A percentile compares a stretch with the other conserved stretches of the same genome.
Conservation (phyloP, 1,140 invertebrate species). For the Branchinecta lindahli region DNA sequence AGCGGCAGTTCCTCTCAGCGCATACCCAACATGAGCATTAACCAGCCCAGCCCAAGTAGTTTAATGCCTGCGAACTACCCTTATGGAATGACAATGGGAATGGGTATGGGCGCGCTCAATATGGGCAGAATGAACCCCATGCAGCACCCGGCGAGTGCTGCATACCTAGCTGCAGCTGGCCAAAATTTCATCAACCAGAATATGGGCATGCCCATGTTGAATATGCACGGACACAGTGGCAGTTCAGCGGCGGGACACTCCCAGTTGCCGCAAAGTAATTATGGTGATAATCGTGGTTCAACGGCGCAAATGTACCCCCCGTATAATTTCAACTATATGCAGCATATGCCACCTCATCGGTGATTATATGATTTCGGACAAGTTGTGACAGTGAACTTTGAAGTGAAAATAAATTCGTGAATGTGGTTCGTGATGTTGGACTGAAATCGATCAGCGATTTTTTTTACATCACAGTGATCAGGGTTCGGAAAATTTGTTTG, state of each 20-base stretch:
- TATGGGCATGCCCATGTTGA: conserved; percentile 2
- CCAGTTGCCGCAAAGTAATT: background rate
- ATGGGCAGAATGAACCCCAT: background rate
- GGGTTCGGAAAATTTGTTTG: no score
- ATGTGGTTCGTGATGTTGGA: no score
- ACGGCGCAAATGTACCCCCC: conserved; percentile 2
- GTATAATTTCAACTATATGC: background rate
- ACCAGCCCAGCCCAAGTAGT: conserved; percentile 4
- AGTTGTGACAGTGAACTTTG: no score
- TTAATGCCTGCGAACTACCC: background rate
- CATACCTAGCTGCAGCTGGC: background rate
- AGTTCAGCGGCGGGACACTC: background rate
- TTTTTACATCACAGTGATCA: no score
- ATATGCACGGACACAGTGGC: background rate
- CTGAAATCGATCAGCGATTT: no score
- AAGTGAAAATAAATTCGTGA: no score
- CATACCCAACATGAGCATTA: background rate
- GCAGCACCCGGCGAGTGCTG: background rate
- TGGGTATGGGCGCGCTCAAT: background rate
- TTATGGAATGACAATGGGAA: conserved; percentile 2
- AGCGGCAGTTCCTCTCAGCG: background rate
- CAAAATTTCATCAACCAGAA: background rate
- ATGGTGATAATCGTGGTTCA: background rate
- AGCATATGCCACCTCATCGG: conserved; percentile 2
- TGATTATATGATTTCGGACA: background rate